Base-by-base conservation (phyloP, 2,113 vertebrate genomes). In the Beaufortia kweichowensis region DNA sequence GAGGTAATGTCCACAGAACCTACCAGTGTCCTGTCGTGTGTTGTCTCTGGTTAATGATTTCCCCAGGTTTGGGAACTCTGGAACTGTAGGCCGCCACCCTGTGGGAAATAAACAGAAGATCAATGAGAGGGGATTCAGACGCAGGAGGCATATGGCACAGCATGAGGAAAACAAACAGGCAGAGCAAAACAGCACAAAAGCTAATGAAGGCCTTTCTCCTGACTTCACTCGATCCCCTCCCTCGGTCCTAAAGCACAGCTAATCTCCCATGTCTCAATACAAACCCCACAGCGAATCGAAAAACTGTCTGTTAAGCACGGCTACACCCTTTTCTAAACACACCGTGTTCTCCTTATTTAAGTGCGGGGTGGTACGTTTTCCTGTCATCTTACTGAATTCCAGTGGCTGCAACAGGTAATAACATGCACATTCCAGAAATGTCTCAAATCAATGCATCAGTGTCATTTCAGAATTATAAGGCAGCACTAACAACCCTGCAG, bases 11-110 rank as follows among this genome's bases (percentile, higher is more conserved):
- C 17, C 12, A 17, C 26, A 21, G 2, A 70, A 85, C 91, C 74
- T 89, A 91, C 90, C 89, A 41, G 86, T 72, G 78, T 89, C 84
- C 86, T 86, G 57, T n/a, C 78, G 83, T 41, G 24, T 43, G 75
- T 68, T 55, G 55, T 5, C 29, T 64, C 65, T 43, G 35, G 83
- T 87, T 88, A 88, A 87, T 82, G 83, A 83, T 87, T 84, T 85
- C 84, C 82, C 82, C 84, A 43, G 81, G 75, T 83, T 82, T 85
- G 74, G 79, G 79, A 21, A 59, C 62, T 43, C 76, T 23, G 39
- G 79, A 83, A 80, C 46, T 31, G 80, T 78, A 84, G n/a, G 83
- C 80, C 78, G 81, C 84, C 26, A 70, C 83, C 86, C 90, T 91
- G 84, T 1, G 55, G 85, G 81, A 78, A 76, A 84, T 67, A 73